phyloP scores from a whole-genome alignment of 2,797 vertebrate species.

The Myotis pilosus region DNA sequence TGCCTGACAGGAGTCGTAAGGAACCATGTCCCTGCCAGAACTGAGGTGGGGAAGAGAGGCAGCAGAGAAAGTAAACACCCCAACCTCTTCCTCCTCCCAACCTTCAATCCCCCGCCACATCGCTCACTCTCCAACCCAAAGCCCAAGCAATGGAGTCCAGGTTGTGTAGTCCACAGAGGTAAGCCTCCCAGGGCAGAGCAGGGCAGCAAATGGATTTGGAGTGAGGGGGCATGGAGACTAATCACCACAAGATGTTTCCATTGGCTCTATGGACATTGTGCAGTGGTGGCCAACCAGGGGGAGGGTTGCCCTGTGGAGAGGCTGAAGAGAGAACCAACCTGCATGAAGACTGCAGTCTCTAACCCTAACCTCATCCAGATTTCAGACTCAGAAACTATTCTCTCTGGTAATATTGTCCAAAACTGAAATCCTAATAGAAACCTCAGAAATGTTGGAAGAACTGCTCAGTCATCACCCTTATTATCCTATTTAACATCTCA shows the following conservation, averaged over 20 bases:
- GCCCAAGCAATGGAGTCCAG: not conserved
- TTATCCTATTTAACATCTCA: not conserved
- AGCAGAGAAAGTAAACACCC: not conserved
- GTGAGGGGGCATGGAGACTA: not conserved
- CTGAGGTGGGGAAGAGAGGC: not conserved
- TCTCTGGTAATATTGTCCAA: not conserved
- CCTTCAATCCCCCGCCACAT: not conserved
- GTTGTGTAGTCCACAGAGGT: not conserved
- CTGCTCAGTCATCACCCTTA: not conserved
- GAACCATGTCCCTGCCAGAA: not conserved
- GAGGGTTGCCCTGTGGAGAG: not conserved
- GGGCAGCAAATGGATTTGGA: not conserved
- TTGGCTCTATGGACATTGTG: not conserved
- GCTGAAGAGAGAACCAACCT: not conserved
- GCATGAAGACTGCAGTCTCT: not conserved
- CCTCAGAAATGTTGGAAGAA: slow-evolving; percentile 27
- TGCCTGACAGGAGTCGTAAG: not conserved
- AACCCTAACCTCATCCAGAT: not conserved
- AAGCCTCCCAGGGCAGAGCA: not conserved
- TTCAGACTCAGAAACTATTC: not conserved
- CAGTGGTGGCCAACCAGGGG: not conserved
- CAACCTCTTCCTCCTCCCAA: not conserved
- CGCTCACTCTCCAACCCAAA: not conserved
- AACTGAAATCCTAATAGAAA: slow-evolving; percentile 19
- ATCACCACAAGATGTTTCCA: not conserved